These are phyloP conservation scores for Acanthurus leucopareius DNA, from an alignment of 2,797 vertebrate genomes.

Conservation along the genomic window DNA sequence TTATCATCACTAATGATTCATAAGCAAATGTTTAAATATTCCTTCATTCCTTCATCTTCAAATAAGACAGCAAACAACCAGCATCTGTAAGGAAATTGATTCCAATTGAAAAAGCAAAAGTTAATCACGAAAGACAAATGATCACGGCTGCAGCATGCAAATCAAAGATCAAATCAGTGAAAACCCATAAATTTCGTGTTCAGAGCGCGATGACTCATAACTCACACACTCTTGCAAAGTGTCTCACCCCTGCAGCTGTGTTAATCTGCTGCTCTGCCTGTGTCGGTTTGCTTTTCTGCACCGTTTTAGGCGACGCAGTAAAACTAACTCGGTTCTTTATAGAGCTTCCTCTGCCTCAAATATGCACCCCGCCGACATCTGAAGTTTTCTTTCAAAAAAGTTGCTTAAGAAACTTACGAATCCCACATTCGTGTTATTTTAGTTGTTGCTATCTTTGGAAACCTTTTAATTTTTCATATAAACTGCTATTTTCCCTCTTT, in stretches of 20 bases:
- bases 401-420: neutral
- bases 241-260: conserved; percentile 65
- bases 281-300: conserved; percentile 31
- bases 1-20: conserved; percentile 57
- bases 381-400: neutral
- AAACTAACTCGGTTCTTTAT: conserved; percentile 26
- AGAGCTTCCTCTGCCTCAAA: neutral
- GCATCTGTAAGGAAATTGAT: neutral
- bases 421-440: neutral
- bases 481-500: neutral
- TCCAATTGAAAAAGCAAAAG: neutral
- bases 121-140: conserved; percentile 9
- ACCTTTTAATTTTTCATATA: neutral
- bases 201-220: conserved; percentile 49
- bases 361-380: neutral
- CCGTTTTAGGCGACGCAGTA: conserved; percentile 13
- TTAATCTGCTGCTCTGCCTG: conserved; percentile 47
- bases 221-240: conserved; percentile 49
- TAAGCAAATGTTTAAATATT: conserved; percentile 64
- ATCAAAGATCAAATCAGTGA: conserved; percentile 40
- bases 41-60: conserved; percentile 18
- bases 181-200: conserved; percentile 19
- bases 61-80: conserved; percentile 25
- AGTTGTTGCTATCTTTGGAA: neutral
- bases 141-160: conserved; percentile 37